Evolutionary conservation across 2,888 invertebrate genomes (phyloP), one percentile per base, ranked within the genome.

Genomic region (Apeira syringaria): DNA sequence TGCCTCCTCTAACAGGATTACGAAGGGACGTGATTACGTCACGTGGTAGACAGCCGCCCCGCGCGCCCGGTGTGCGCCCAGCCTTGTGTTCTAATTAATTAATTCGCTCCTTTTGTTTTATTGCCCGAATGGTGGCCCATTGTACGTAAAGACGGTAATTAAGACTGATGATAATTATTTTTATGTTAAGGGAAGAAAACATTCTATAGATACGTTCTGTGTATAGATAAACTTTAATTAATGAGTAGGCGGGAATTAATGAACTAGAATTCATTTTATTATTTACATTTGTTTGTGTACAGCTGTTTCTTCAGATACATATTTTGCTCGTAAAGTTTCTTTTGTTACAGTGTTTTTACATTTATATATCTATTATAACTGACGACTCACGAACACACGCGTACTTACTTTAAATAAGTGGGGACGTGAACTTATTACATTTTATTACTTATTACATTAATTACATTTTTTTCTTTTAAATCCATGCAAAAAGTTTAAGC

Each of bases 1-100:
- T 22, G 32, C 12, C 32, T 29, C 9, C 51, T 24, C 40, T 65
- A 59, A 65, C 59, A 48, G 55, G 61, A 65, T 68, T 61, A 62
- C 43, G 32, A 33, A 1, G 20, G 7, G 20, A 20, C 20, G 20
- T 20, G 20, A 20, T 20, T 7, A 47, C 55, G 54, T 53, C 20
- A 47, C 55, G 54, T 53, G 65, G 46, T 51, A 30, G 27, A n/a
- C 28, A 5, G 22, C 9, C 47, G 46, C 7, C 20, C n/a, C n/a
- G n/a, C n/a, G n/a, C 47, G 46, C 7, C 9, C 47, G 46, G 48
- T 50, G 50, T 47, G 45, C 28, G 24, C 46, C 11, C 37, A 36
- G 30, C 55, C 32, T 53, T 48, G 55, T 17, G 20, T 31, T 40
- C 32, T 55, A 51, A 58, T 44, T 54, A 54, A 57, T 57, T 57